A percentile compares a stretch with the other conserved stretches of the same genome.
These are phyloP conservation scores for Petaurus breviceps DNA, from an alignment of 2,113 vertebrate species.

Conservation along the genomic window DNA sequence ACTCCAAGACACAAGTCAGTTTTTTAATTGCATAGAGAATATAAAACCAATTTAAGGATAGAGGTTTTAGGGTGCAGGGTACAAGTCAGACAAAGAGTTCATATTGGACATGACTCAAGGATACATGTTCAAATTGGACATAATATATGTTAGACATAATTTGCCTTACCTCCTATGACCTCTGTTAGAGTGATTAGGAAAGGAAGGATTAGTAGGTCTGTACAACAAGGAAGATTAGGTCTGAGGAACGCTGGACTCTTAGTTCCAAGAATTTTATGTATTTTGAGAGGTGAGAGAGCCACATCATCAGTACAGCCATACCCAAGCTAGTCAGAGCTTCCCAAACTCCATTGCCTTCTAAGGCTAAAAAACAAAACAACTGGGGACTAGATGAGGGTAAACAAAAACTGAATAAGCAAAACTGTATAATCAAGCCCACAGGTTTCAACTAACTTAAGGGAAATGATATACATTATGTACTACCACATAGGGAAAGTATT, in stretches of 20 bases:
- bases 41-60: not conserved
- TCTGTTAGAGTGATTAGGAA: not conserved
- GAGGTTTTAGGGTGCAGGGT: not conserved
- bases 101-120: not conserved
- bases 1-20: not conserved
- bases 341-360: not conserved
- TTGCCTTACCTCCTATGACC: not conserved
- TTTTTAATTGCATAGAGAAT: not conserved
- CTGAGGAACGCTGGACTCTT: not conserved
- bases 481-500: not conserved
- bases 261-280: not conserved
- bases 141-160: not conserved
- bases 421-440: not conserved
- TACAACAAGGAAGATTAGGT: not conserved
- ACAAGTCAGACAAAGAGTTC: not conserved
- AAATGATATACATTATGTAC: not conserved
- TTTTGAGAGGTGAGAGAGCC: not conserved
- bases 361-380: not conserved
- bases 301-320: not conserved
- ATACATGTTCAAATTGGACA: not conserved
- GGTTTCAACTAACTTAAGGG: not conserved
- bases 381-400: not conserved
- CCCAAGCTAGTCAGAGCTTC: not conserved
- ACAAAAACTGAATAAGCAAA: not conserved
- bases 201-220: not conserved